Evolutionary conservation across 2,888 invertebrate species (phyloP).

Genomic region (Pilophorus perplexus): DNA sequence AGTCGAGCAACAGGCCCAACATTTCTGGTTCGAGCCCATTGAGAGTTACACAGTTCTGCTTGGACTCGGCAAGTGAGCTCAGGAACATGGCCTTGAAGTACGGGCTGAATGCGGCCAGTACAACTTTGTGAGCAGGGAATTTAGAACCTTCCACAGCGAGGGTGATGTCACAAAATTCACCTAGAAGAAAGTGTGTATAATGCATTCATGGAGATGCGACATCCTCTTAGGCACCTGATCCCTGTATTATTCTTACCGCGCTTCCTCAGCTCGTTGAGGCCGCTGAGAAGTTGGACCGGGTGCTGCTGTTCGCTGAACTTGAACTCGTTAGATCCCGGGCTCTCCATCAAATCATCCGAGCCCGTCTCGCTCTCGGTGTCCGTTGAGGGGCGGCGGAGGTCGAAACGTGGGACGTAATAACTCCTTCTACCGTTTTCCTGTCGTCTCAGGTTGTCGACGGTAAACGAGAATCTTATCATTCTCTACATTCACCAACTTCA

Average conservation of each 20-base stretch:
- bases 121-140: conserved; percentile 54
- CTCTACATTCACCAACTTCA: conserved; percentile 13
- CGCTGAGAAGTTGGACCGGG: conserved; percentile 50
- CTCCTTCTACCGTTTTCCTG: conserved; percentile 15
- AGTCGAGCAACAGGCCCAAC: conserved; percentile 53
- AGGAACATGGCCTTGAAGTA: conserved; percentile 55
- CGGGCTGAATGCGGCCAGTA: conserved; percentile 55
- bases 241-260: no score
- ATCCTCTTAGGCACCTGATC: no score
- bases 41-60: conserved; percentile 53
- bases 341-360: conserved; percentile 26
- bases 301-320: conserved; percentile 52
- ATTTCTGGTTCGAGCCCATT: conserved; percentile 54
- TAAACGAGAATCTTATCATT: conserved; percentile 37
- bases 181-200: no score
- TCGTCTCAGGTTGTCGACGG: conserved; percentile 30
- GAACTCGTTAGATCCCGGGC: conserved; percentile 51
- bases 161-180: conserved; percentile 54
- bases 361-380: conserved; percentile 26
- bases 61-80: conserved; percentile 54
- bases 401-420: neutral
- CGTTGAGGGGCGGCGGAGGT: conserved; percentile 2
- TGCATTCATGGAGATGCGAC: conserved; percentile 51
- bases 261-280: conserved; percentile 25
- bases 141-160: conserved; percentile 53